Evolutionary conservation across 2,797 vertebrate species (phyloP), one percentile per base, ranked within the genome.

Genomic region (Decapterus maruadsi): DNA sequence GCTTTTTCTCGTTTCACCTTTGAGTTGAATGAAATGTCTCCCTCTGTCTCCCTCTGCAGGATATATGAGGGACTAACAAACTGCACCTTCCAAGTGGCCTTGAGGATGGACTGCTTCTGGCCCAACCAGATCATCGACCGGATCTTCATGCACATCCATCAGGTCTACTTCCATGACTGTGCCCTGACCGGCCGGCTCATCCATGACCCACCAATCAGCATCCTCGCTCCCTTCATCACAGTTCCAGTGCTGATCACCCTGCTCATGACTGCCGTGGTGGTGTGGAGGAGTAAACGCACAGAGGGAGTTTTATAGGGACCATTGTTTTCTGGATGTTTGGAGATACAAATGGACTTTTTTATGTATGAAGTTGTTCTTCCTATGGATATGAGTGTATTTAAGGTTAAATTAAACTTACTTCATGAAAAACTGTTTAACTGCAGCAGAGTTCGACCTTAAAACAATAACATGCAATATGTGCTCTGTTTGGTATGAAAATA

Each of bases 201-300:
- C 61, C 92, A 61, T 0, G 97, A 98, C 90, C 97, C 97, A 0
- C 95, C 97, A 0, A 66, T 87, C 59, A 26, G 81, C 50, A 2
- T 97, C 64, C 94, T 98, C 0, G 96, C 94, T 31, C 95, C 96
- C 3, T 96, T 98, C 90, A 95, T 97, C 13, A 81, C 91, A 1
- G 86, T 96, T 71, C 97, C 97, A 0, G 70, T 97, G 8, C 86
- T 96, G 2, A 62, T 96, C 84, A 97, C 97, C 0, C 84, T 97
- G 76, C 93, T 97, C 4, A 92, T 97, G 93, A 97, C 96, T 0
- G 94, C 87, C 0, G 87, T 97, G 34, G 96, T 97, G 74, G 96
- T 96, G 77, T 98, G 97, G 96, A 92, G 96, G 75, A 97, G 96
- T 88, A 96, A 97, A 79, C 93, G 81, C 80, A 94, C 95, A 0